Conservation (phyloP, 2,797 vertebrate species). For the Scomberomorus guttatus region DNA sequence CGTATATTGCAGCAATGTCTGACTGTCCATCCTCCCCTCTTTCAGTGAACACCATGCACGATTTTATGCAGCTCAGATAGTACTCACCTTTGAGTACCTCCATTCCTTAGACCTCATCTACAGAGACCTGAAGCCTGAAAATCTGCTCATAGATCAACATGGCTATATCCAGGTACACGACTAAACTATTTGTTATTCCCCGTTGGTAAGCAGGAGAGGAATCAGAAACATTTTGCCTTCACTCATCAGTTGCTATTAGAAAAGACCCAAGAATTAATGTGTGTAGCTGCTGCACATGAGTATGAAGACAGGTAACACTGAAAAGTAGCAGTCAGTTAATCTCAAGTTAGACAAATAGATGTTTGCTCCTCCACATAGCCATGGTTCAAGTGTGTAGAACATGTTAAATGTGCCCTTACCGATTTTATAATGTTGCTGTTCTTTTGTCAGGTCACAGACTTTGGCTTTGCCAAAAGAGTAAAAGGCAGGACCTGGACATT, state of each 20-base stretch:
- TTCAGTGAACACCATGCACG: conserved; percentile 96
- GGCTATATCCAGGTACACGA: conserved; percentile 97
- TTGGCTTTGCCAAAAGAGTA: conserved; percentile 99
- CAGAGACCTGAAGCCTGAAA: conserved; percentile 99
- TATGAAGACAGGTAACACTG: background rate
- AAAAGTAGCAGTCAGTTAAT: background rate
- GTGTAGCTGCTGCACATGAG: background rate
- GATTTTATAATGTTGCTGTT: conserved; percentile 4
- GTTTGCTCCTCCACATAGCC: too few species aligned
- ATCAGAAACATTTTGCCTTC: background rate
- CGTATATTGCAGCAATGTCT: background rate
- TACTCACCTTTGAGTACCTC: conserved; percentile 99
- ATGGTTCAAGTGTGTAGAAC: background rate
- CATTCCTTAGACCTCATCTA: conserved; percentile 99
- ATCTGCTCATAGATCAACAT: conserved; percentile 99
- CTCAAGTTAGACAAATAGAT: too few species aligned
- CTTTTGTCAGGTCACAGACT: conserved; percentile 94
- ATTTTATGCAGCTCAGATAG: conserved; percentile 99
- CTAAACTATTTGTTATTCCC: background rate
- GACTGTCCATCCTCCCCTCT: conserved; percentile 23
- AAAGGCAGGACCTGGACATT: conserved; percentile 99
- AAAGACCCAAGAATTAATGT: background rate
- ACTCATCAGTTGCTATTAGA: background rate
- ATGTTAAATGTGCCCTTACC: background rate
- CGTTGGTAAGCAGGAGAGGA: background rate